phyloP scores from a whole-genome alignment of 1,140 invertebrate genomes.

The Andrena cerasifolii region DNA sequence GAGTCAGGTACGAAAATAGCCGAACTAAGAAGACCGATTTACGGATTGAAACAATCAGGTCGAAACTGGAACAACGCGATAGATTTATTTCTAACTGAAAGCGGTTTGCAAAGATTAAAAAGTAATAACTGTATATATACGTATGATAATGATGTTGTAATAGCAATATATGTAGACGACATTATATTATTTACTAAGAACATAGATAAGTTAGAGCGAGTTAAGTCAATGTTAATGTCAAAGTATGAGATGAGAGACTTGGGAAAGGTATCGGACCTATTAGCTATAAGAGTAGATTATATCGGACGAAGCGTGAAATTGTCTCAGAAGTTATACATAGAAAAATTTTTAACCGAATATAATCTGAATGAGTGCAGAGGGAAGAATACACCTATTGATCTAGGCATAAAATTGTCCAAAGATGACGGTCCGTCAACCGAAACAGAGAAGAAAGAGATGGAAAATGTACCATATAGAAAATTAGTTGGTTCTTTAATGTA shows the following conservation, averaged over 20 bases:
- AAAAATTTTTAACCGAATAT: neutral
- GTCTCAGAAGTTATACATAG: neutral
- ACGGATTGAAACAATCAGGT: constrained; percentile 16
- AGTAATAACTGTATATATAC: no score
- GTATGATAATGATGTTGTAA: no score
- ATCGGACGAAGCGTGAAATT: neutral
- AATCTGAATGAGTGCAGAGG: neutral
- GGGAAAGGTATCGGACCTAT: neutral
- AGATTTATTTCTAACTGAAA: no score
- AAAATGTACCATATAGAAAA: no score
- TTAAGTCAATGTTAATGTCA: neutral
- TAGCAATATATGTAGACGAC: no score
- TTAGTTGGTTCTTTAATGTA: no score
- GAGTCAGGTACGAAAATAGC: neutral
- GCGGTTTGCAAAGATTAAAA: no score
- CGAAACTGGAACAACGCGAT: no score
- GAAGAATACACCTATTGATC: neutral
- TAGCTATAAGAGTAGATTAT: neutral
- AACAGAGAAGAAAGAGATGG: no score
- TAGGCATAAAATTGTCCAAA: neutral
- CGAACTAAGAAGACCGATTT: constrained; percentile 1
- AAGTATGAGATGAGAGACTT: constrained; percentile 9
- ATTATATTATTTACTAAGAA: no score
- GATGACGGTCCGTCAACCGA: neutral
- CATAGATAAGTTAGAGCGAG: neutral